Evolutionary conservation across 2,797 vertebrate genomes (phyloP), one percentile per base, ranked within the genome.

Genomic region (Dermochelys coriacea): DNA sequence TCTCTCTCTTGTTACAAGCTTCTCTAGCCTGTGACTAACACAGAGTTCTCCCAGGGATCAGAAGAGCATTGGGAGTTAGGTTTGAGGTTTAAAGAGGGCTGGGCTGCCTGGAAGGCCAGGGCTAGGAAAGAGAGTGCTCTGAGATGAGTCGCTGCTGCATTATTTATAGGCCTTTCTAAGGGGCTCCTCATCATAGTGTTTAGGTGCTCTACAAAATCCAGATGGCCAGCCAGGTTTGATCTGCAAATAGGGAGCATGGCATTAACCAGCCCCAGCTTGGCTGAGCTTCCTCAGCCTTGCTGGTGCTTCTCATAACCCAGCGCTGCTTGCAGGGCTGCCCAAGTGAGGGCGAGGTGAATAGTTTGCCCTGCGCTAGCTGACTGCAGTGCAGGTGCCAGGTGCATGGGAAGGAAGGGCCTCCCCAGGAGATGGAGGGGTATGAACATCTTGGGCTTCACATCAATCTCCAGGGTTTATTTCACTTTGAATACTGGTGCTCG

Each of bases 131-230:
- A 37, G 15, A 12, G 68, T 6, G 3, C 37, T 27, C 5, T 4
- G 37, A 37, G 68, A 27, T 7, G 37, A 74, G 68, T 41, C 9
- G 11, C n/a, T 57, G 31, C 3, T 80, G 86, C 81, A 47, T 71
- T 10, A 79, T 87, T 55, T 4, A n/a, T 47, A 5, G 8, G 14
- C 4, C 54, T 52, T 93, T 18, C 25, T 1, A 74, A 31, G 2
- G 27, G 74, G 45, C 8, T 19, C 41, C 0, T 71, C 34, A 18
- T 7, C 0, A 0, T 80, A 15, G 3, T 55, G 27, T 80, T 12
- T 74, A 51, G 84, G 61, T 9, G 54, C 31, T 3, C 59, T 34
- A 6, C 31, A 31, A 15, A 61, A 34, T 61, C 16, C 61, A 19
- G 34, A 10, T n/a, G 8, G 61, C 34, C 61, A 14, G 16, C 34